Evolutionary conservation across 2,888 invertebrate species (phyloP).

Genomic region (Amiota mariae): DNA sequence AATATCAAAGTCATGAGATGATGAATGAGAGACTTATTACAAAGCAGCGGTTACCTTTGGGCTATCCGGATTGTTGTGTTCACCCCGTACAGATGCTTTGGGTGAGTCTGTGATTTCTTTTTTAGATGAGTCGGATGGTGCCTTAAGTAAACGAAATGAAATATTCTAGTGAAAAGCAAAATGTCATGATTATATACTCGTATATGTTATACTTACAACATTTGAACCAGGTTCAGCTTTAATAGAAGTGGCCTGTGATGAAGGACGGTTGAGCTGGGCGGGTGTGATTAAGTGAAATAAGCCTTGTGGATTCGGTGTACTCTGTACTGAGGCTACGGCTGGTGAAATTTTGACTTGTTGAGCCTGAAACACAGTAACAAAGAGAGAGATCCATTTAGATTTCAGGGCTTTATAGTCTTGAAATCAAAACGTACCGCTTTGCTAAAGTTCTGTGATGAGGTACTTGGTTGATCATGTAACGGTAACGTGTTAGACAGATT

Average conservation of each 20-base stretch:
- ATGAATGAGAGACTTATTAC: neutral
- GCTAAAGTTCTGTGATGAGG: conserved; percentile 41
- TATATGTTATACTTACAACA: conserved; percentile 50
- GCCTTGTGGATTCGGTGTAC: conserved; percentile 54
- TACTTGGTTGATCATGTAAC: conserved; percentile 49
- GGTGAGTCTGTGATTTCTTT: conserved; percentile 75
- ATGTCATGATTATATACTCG: conserved; percentile 17
- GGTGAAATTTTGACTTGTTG: conserved; percentile 60
- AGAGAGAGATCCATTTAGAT: neutral
- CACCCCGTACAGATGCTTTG: conserved; percentile 65
- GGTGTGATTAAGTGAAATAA: conserved; percentile 68
- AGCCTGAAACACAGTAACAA: conserved; percentile 41
- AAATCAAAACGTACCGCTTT: conserved; percentile 48
- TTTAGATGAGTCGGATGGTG: conserved; percentile 77
- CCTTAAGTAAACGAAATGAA: conserved; percentile 67
- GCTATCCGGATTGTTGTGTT: conserved; percentile 55
- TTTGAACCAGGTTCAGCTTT: conserved; percentile 72
- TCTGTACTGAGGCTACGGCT: neutral
- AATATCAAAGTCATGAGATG: neutral
- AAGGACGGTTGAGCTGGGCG: conserved; percentile 61
- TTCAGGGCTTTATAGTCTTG: neutral
- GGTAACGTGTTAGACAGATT: conserved; percentile 65
- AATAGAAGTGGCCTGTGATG: conserved; percentile 69
- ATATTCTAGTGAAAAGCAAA: conserved; percentile 15
- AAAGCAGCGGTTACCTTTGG: conserved; percentile 50